Evolutionary conservation across 2,113 vertebrate species (phyloP).

Genomic region (Paramormyrops kingsleyae): DNA sequence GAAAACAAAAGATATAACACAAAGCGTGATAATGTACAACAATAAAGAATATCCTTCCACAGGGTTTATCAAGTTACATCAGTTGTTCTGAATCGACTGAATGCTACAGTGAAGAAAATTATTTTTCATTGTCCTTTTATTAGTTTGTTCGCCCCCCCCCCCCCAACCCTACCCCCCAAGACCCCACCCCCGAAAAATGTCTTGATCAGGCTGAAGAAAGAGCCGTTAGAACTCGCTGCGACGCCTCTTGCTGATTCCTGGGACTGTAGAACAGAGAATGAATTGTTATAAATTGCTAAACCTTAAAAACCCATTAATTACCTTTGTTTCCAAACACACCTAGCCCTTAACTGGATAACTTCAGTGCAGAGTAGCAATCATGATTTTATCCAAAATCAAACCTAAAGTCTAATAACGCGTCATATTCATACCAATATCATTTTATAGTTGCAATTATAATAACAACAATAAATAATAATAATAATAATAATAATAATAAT

Average conservation of each 20-base stretch:
- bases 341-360: background rate
- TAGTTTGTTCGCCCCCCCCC: conserved; percentile 32
- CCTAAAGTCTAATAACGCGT: background rate
- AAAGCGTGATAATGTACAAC: conserved; percentile 72
- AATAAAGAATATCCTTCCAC: conserved; percentile 73
- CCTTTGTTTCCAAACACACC: background rate
- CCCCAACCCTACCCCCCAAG: conserved; percentile 24
- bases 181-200: conserved; percentile 37
- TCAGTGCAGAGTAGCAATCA: background rate
- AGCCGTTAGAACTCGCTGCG: conserved; percentile 87
- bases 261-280: conserved; percentile 70
- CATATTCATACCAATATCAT: background rate
- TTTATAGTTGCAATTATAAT: background rate
- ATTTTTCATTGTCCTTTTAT: conserved; percentile 61
- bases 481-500: background rate
- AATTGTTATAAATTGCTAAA: conserved; percentile 43
- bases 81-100: conserved; percentile 70
- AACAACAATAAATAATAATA: too few relatives aligned
- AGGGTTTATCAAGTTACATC: conserved; percentile 68
- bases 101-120: conserved; percentile 61
- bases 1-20: conserved; percentile 63
- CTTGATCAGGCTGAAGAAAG: conserved; percentile 87
- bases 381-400: background rate
- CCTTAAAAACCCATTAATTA: background rate
- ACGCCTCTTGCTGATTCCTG: conserved; percentile 86